Conservation (phyloP, 2,888 invertebrate species). For the Amphipyra berbera region DNA sequence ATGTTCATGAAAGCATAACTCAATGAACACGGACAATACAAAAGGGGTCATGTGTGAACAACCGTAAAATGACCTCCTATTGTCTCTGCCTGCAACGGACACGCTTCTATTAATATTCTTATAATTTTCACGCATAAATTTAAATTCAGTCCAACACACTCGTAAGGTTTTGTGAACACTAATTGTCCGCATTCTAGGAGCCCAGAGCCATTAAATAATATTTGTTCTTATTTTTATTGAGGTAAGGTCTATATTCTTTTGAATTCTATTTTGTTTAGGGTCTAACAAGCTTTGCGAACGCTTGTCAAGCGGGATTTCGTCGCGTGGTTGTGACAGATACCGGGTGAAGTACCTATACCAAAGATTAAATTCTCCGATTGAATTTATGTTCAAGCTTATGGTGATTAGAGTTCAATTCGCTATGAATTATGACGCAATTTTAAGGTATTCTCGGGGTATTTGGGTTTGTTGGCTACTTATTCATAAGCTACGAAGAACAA, state of each 20-base stretch:
- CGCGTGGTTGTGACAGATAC: slow-evolving; percentile 47
- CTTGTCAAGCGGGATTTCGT: slow-evolving; percentile 45
- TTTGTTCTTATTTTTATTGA: not conserved
- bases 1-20: slow-evolving; percentile 23
- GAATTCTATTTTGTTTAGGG: not conserved
- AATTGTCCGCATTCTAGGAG: slow-evolving; percentile 1
- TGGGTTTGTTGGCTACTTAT: slow-evolving; percentile 2
- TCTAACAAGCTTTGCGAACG: slow-evolving; percentile 19
- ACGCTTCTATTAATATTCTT: slow-evolving; percentile 38
- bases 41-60: slow-evolving; percentile 21
- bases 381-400: slow-evolving; percentile 26
- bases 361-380: slow-evolving; percentile 23
- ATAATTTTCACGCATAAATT: slow-evolving; percentile 19
- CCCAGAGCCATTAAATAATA: not conserved
- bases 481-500: too few relatives aligned
- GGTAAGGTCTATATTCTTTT: slow-evolving; percentile 25
- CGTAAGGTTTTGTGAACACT: slow-evolving; percentile 16
- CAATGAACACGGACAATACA: slow-evolving; percentile 30
- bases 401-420: slow-evolving; percentile 22
- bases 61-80: slow-evolving; percentile 34
- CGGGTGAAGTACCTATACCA: slow-evolving; percentile 26
- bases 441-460: not conserved
- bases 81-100: slow-evolving; percentile 35
- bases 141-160: slow-evolving; percentile 12
- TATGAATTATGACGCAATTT: not conserved